Conservation (phyloP, 2,888 invertebrate species). For the Steromphala cineraria region DNA sequence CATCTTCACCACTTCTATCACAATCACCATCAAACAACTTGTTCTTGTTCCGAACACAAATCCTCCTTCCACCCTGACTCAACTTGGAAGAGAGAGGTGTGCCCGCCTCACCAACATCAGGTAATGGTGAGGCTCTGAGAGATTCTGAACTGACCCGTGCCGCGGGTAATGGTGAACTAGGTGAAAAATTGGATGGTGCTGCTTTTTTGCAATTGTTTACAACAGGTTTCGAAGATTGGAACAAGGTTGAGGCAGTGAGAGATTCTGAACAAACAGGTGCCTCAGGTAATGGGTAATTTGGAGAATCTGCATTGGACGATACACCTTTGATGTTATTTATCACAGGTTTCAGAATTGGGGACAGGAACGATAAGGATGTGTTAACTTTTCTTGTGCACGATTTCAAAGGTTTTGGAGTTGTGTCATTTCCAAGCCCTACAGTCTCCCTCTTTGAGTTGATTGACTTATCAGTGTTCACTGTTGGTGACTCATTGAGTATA, state of each 20-base stretch:
- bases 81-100: not conserved
- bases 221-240: too few species aligned
- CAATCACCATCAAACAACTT: too few species aligned
- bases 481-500: not conserved
- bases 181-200: too few species aligned
- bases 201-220: too few species aligned
- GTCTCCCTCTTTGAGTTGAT: not conserved
- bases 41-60: too few species aligned
- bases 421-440: not conserved
- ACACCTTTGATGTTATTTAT: not conserved
- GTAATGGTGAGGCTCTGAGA: not conserved
- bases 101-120: not conserved
- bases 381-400: not conserved
- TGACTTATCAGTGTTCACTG: not conserved
- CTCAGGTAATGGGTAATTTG: not conserved
- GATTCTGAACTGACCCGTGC: too few species aligned
- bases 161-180: too few species aligned
- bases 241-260: not conserved
- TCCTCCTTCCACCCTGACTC: too few species aligned
- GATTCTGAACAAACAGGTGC: too few species aligned
- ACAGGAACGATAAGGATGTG: not conserved
- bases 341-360: not conserved
- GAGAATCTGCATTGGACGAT: too few species aligned
- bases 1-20: too few species aligned
- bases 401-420: not conserved